A percentile compares a stretch with the other conserved stretches of the same genome.
These are phyloP conservation scores for Miichthys miiuy DNA, from an alignment of 2,797 vertebrate genomes.

Conservation along the genomic window DNA sequence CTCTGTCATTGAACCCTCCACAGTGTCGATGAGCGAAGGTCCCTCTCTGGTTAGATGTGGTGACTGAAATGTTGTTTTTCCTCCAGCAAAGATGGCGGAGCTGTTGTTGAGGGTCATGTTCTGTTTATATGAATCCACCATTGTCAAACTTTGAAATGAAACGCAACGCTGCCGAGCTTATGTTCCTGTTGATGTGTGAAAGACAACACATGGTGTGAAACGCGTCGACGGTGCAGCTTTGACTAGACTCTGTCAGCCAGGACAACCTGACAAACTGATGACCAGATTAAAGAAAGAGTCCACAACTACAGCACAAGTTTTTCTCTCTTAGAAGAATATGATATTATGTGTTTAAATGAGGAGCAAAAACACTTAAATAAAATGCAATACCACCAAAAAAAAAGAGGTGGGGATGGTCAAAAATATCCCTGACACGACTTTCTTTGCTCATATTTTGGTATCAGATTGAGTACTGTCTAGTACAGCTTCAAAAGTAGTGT, in stretches of 20 bases:
- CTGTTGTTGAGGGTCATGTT: neutral
- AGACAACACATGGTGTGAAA: slow-evolving; percentile 2
- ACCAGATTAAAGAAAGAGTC: too few relatives aligned
- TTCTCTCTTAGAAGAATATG: neutral
- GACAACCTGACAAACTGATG: neutral
- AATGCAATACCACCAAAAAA: neutral
- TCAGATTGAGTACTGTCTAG: neutral
- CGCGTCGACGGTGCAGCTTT: neutral
- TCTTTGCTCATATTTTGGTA: neutral
- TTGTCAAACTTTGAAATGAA: neutral
- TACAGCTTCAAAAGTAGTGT: neutral
- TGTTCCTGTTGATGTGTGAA: slow-evolving; percentile 15
- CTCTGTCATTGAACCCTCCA: too few relatives aligned
- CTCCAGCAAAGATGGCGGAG: neutral
- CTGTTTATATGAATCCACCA: neutral
- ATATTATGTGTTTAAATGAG: too few relatives aligned
- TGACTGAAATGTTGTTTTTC: neutral
- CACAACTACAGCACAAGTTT: neutral
- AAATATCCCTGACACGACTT: neutral
- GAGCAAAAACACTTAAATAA: too few relatives aligned
- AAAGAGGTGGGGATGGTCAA: neutral
- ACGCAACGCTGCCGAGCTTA: neutral
- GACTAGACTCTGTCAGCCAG: neutral
- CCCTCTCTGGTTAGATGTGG: neutral
- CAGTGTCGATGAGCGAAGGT: too few relatives aligned